Evolutionary conservation across 2,113 vertebrate species (phyloP), one percentile per base, ranked within the genome.

Genomic region (Megaleporinus macrocephalus): DNA sequence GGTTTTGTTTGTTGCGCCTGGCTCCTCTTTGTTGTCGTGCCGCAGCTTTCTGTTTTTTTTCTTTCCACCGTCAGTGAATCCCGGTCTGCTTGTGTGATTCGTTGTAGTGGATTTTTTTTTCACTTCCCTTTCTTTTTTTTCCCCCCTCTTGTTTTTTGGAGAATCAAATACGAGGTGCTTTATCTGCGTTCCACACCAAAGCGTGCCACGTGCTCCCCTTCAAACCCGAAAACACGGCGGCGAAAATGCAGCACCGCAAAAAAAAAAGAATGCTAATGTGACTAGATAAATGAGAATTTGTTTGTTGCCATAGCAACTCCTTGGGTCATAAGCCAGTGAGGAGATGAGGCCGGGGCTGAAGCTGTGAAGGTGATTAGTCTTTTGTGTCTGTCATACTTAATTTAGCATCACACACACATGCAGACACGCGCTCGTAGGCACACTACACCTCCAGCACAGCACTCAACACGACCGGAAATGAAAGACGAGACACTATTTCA

Each of bases 341-440:
- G 93, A 92, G 93, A 95, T 92, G 95, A 94, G 95, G 94, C 94
- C 92, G 91, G 93, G 94, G 94, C 94, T 94, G 92, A 89, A 93
- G 91, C 94, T 92, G 92, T 90, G 94, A 94, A 93, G 95, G 95
- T 95, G 95, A 95, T 96, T 96, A 96, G 94, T 86, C 94, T 94
- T 94, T 95, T 95, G 94, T 95, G 93, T 95, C 94, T 96, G 94
- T 96, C 94, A 95, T 95, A 95, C 94, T 95, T 95, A 94, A 95
- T 95, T 95, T 95, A 94, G 93, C 91, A 94, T 91, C 94, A 36
- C 72, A 47, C 26, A 30, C 59, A 33, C 63, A 62, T 44, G 63
- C 66, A 77, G 66, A 53, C 47, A 57, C n/a, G 44, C 59, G 65
- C 69, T 36, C 57, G 15, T 51, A 81, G 47, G 76, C 33, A 36